Base-by-base conservation (phyloP, 1,140 invertebrate genomes). In the Archivesica marissinica region DNA sequence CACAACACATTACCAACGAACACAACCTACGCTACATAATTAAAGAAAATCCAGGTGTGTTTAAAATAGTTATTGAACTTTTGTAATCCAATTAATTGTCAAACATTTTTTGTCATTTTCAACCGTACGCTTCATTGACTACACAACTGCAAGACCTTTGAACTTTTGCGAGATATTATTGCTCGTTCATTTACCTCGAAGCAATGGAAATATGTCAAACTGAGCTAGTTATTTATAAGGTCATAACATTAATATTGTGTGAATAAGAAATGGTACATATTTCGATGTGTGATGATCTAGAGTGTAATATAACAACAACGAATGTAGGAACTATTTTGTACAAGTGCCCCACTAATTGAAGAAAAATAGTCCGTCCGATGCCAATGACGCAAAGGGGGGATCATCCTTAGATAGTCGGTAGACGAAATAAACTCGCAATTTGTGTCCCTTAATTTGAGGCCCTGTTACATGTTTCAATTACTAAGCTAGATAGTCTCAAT, bases 311-410 rank as follows among this genome's bases (percentile, higher is more conserved):
- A 13, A 25, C 25, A 9, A n/a, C n/a, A 2, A 52, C 17, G 20
- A 59, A 39, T 30, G 3, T 30, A 1, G 33, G 64, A 38, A 81
- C 64, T 81, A 81, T 68, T 70, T 54, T 56, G 25, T 68, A 54
- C n/a, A 68, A 13, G 54, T 20, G 35, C n/a, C 4, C 35, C 0
- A 41, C 28, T 23, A 64, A 28, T 50, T 52, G 44, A 23, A 35
- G 13, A 17, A 72, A 70, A 70, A 33, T 83, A 74, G 68, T 61
- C n/a, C 68, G 44, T 30, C 35, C n/a, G 80, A 20, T 74, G 28
- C 80, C 54, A 83, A 83, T 61, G 80, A 83, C 80, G 80, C 80
- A 59, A 83, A 83, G 80, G 50, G 68, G 54, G 61, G 41, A n/a
- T 35, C 44, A 83, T 70, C 64, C 80, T 41, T 4, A 72, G 33